phyloP scores from a whole-genome alignment of 1,140 invertebrate species.

The Eubasilissa regina region DNA sequence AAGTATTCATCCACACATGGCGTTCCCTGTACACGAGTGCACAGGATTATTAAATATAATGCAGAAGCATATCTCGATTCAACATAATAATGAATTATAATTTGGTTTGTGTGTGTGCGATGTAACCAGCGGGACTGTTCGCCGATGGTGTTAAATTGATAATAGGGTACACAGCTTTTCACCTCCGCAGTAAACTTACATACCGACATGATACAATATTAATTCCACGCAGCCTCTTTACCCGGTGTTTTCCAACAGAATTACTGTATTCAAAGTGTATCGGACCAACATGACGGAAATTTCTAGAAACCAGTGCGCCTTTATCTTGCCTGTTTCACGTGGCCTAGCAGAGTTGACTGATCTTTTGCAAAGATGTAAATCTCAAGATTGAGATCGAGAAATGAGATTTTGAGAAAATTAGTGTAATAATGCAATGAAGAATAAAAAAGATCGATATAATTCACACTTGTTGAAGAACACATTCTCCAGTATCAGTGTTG shows the following conservation, averaged over 20 bases:
- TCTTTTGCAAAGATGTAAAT: no score
- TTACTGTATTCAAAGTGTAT: background rate
- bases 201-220: background rate
- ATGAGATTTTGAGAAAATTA: no score
- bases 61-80: background rate
- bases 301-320: no score
- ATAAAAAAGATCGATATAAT: no score
- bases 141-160: slow-evolving; percentile 35
- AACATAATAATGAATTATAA: slow-evolving; percentile 26
- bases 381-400: no score
- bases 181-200: slow-evolving; percentile 8
- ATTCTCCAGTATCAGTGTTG: no score
- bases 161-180: slow-evolving; percentile 19
- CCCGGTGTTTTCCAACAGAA: background rate
- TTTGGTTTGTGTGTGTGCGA: slow-evolving; percentile 26
- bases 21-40: background rate
- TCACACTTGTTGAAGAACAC: no score
- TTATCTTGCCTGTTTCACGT: no score
- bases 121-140: background rate
- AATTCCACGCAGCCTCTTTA: background rate
- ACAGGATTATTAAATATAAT: slow-evolving; percentile 18
- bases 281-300: no score
- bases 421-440: no score
- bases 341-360: no score
- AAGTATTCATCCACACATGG: no score